Evolutionary conservation across 1,140 invertebrate genomes (phyloP), one percentile per base, ranked within the genome.

Genomic region (Drosophila sp.): DNA sequence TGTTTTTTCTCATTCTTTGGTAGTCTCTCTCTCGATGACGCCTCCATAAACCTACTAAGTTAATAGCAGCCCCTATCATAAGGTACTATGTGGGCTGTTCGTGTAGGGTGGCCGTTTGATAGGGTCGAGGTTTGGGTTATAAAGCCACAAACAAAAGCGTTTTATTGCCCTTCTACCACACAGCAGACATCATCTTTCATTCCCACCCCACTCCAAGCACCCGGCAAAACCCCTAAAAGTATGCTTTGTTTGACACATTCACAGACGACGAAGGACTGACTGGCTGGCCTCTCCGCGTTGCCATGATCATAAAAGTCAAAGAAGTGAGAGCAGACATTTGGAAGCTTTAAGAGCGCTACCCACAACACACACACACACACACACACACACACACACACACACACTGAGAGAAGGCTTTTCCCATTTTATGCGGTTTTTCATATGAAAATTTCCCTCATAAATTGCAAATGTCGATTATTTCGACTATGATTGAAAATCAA

Each of bases 141-240:
- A 66, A 72, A 78, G 61, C 75, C 75, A 67, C 71, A 72, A 79
- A 76, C 71, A 79, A 79, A 76, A 87, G 72, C 83, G 83, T 83
- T 86, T 86, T 83, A 87, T 70, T 83, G 83, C 76, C 72, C 50
- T 29, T 61, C 66, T 66, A 83, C 79, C 71, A 25, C 44, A 30
- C 11, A 63, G 73, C 69, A 84, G 77, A 72, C 76, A 44, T 40
- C 11, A 35, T 27, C n/a, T 7, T 47, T 8, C 1, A 33, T 11
- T 1, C 7, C 3, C 3, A 10, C 35, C 10, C 11, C 35, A 10
- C 35, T 11, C 35, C 35, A 38, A 8, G 33, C 33, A 35, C 17
- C 3, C 25, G 7, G 44, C 44, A 50, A 27, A 27, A 50, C 23
- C 44, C 44, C 44, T 50, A 50, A 50, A 50, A 50, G 44, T 50